phyloP scores from a whole-genome alignment of 2,888 invertebrate species.

The Baronia brevicornis region DNA sequence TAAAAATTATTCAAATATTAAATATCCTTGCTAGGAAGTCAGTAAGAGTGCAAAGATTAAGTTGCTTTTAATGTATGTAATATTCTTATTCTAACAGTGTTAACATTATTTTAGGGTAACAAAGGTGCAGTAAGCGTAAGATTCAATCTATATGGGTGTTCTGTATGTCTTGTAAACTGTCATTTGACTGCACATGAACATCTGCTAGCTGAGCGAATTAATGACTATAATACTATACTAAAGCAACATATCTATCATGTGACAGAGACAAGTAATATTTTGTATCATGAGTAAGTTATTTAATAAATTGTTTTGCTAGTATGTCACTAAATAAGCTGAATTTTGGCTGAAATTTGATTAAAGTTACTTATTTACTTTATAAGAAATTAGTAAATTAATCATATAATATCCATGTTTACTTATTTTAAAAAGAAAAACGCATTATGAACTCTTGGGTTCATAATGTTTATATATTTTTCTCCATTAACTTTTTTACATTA shows the following conservation, averaged over 20 bases:
- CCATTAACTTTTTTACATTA: not conserved
- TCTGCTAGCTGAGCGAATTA: conserved; percentile 86
- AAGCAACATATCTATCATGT: conserved; percentile 88
- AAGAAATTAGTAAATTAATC: too few relatives aligned
- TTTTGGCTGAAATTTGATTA: too few relatives aligned
- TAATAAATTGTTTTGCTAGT: conserved; percentile 4
- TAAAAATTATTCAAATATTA: too few relatives aligned
- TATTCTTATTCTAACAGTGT: not conserved
- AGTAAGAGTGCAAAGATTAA: too few relatives aligned
- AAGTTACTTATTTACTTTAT: too few relatives aligned
- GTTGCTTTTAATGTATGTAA: too few relatives aligned
- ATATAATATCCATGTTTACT: too few relatives aligned
- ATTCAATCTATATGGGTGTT: conserved; percentile 91
- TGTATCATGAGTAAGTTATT: conserved; percentile 90
- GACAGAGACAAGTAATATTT: conserved; percentile 85
- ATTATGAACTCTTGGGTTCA: too few relatives aligned
- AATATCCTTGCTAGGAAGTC: too few relatives aligned
- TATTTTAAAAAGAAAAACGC: too few relatives aligned
- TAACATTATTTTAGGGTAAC: conserved; percentile 83
- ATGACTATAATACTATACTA: conserved; percentile 91
- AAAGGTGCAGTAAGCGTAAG: conserved; percentile 95
- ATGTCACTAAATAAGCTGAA: too few relatives aligned
- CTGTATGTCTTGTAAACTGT: conserved; percentile 90
- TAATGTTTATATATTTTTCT: conserved; percentile 6
- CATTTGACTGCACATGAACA: conserved; percentile 95